Evolutionary conservation across 2,888 invertebrate species (phyloP).

Genomic region (Drosophila cracens): DNA sequence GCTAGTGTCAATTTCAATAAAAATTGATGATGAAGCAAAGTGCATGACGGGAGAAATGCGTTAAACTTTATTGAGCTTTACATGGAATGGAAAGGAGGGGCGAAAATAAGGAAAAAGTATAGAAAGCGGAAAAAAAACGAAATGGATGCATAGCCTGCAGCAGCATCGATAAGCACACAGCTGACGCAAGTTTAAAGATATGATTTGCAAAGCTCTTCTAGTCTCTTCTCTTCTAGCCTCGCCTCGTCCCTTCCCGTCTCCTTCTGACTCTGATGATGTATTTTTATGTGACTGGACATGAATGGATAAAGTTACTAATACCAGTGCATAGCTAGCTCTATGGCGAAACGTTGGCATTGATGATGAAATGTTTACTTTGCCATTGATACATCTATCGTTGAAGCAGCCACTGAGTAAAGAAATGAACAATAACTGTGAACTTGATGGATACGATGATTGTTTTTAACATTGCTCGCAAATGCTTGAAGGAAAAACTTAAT

Average conservation of each 20-base stretch:
- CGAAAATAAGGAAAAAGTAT: background rate
- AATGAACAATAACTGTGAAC: slow-evolving; percentile 22
- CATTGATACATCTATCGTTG: slow-evolving; percentile 54
- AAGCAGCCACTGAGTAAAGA: slow-evolving; percentile 39
- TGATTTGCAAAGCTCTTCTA: slow-evolving; percentile 67
- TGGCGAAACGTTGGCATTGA: slow-evolving; percentile 49
- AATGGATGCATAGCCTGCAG: slow-evolving; percentile 30
- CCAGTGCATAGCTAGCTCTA: slow-evolving; percentile 12
- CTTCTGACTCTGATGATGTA: background rate
- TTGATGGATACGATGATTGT: slow-evolving; percentile 11
- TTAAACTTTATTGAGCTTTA: slow-evolving; percentile 70
- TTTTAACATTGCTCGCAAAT: background rate
- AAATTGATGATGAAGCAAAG: slow-evolving; percentile 77
- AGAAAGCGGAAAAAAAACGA: slow-evolving; percentile 1
- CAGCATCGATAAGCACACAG: slow-evolving; percentile 66
- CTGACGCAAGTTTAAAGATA: slow-evolving; percentile 73
- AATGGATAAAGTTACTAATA: slow-evolving; percentile 38
- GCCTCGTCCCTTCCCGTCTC: slow-evolving; percentile 11
- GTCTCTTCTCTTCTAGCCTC: background rate
- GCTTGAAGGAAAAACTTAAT: background rate
- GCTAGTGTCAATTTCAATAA: slow-evolving; percentile 81
- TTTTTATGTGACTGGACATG: slow-evolving; percentile 39
- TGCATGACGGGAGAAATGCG: slow-evolving; percentile 65
- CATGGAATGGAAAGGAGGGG: background rate
- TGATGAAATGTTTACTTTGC: slow-evolving; percentile 67